Evolutionary conservation across 1,140 invertebrate genomes (phyloP).

Genomic region (Hydropsyche tenuis): DNA sequence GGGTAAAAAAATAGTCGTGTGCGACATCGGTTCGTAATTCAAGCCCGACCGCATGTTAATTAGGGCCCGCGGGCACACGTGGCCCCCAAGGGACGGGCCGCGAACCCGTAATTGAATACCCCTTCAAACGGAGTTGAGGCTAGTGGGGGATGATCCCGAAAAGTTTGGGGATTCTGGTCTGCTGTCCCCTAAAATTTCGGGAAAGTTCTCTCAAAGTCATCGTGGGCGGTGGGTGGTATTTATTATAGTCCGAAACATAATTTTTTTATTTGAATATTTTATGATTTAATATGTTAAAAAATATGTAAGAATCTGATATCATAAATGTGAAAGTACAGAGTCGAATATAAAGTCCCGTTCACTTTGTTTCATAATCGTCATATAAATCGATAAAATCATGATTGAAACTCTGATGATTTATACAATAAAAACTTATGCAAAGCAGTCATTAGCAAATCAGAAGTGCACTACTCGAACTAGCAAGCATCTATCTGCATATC

Average conservation of each 20-base stretch:
- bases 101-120: slow-evolving; percentile 48
- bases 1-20: slow-evolving; percentile 8
- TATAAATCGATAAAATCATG: too few relatives aligned
- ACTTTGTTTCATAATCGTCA: too few relatives aligned
- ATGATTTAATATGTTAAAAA: too few relatives aligned
- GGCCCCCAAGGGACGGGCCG: slow-evolving; percentile 37
- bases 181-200: neutral
- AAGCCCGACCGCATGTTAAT: slow-evolving; percentile 45
- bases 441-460: too few relatives aligned
- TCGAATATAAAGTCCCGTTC: too few relatives aligned
- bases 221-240: neutral
- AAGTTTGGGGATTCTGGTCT: neutral
- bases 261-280: too few relatives aligned
- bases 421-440: too few relatives aligned
- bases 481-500: too few relatives aligned
- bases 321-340: too few relatives aligned
- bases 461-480: too few relatives aligned
- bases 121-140: slow-evolving; percentile 34
- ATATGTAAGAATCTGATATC: too few relatives aligned
- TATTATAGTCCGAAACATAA: neutral
- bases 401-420: too few relatives aligned
- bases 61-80: slow-evolving; percentile 46
- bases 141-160: slow-evolving; percentile 21
- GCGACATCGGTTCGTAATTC: slow-evolving; percentile 45
- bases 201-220: neutral